These are phyloP conservation scores for Masticophis lateralis DNA, from an alignment of 2,797 vertebrate species.

Conservation along the genomic window DNA sequence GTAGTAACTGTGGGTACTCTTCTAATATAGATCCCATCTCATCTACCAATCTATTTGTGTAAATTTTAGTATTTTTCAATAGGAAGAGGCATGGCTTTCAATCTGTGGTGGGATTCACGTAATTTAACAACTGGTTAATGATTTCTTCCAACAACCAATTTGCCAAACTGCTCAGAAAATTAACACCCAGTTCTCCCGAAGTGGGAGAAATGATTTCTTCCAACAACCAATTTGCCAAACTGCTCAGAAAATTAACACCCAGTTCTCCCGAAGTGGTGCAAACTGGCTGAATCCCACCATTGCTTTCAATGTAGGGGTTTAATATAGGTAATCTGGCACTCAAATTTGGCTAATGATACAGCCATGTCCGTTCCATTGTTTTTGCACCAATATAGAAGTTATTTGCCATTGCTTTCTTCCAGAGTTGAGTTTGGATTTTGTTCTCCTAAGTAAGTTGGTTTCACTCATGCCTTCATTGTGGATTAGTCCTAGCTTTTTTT, in stretches of 20 bases:
- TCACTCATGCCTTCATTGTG: not conserved
- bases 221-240: no score
- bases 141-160: no score
- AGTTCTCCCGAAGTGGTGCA: no score
- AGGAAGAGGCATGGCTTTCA: not conserved
- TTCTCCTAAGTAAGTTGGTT: not conserved
- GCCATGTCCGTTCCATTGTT: not conserved
- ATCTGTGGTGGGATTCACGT: no score
- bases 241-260: no score
- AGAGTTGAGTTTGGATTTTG: not conserved
- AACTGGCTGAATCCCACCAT: no score
- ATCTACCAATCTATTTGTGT: not conserved
- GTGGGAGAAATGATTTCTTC: no score
- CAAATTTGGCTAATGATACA: not conserved
- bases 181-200: no score
- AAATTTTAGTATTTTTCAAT: not conserved
- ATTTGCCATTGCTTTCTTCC: not conserved
- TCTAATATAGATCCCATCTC: not conserved
- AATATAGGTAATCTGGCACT: not conserved
- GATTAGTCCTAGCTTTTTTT: not conserved
- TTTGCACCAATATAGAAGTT: not conserved
- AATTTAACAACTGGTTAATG: no score
- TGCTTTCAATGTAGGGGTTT: not conserved
- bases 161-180: no score
- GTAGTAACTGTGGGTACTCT: not conserved